Conservation (phyloP, 2,113 vertebrate species). For the Burhinus oedicnemus region DNA sequence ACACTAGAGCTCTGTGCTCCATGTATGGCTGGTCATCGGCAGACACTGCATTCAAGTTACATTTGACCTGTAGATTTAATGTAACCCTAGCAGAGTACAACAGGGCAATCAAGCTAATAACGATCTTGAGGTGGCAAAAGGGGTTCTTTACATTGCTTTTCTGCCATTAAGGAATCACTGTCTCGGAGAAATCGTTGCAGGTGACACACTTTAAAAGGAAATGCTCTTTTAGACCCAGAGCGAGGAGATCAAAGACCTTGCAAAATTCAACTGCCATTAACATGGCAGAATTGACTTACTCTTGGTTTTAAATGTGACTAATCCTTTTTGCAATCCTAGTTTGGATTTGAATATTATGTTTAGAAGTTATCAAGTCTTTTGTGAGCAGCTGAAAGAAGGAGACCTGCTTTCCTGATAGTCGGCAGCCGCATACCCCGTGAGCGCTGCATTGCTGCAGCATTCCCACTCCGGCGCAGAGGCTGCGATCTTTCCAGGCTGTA, state of each 20-base stretch:
- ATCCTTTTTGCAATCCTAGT: not conserved
- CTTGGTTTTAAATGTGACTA: not conserved
- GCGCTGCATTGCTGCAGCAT: not conserved
- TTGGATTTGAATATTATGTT: not conserved
- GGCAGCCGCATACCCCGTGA: too few species aligned
- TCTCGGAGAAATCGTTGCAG: not conserved
- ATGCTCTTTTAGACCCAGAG: not conserved
- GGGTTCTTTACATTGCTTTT: not conserved
- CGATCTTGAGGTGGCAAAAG: not conserved
- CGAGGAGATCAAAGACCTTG: not conserved
- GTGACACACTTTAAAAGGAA: not conserved
- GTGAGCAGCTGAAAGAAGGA: not conserved
- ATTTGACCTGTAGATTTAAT: not conserved
- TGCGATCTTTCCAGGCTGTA: rapidly evolving
- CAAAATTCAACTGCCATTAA: not conserved
- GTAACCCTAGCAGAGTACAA: not conserved
- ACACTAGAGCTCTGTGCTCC: not conserved
- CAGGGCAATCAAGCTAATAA: not conserved
- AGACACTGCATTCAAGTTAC: not conserved
- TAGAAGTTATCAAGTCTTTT: not conserved
- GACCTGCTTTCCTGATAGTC: not conserved
- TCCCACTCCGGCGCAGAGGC: not conserved
- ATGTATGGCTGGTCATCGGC: rapidly evolving
- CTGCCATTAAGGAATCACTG: not conserved
- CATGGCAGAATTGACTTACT: not conserved